A percentile compares a stretch with the other conserved stretches of the same genome.
Conservation (phyloP, 2,888 invertebrate species). For the Sclerodermus sp. region DNA sequence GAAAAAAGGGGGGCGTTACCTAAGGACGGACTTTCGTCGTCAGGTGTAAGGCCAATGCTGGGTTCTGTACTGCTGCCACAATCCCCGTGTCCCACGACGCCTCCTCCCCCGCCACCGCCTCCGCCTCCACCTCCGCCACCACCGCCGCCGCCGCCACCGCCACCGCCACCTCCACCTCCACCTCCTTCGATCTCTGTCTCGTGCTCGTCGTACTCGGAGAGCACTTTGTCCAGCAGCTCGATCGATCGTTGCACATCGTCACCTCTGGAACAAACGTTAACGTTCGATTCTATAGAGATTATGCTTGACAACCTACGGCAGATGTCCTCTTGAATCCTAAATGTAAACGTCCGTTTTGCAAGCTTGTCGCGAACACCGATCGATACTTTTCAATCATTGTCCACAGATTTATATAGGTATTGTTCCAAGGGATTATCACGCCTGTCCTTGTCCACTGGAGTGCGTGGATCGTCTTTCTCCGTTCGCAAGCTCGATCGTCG, state of each 20-base stretch:
- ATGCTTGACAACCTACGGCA: constrained; percentile 3
- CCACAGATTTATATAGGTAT: background rate
- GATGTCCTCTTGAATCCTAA: no score
- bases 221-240: constrained; percentile 84
- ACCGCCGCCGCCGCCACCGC: constrained; percentile 55
- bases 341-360: no score
- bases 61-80: constrained; percentile 58
- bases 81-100: constrained; percentile 49
- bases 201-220: constrained; percentile 87
- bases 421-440: no score
- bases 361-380: constrained; percentile 3
- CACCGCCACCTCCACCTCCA: constrained; percentile 61
- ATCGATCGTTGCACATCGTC: constrained; percentile 88
- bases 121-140: no score
- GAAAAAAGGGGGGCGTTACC: no score
- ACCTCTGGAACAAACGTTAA: constrained; percentile 65
- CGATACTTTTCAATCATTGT: background rate
- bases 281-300: constrained; percentile 50
- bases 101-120: constrained; percentile 27
- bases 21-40: constrained; percentile 75
- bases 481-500: no score
- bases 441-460: no score
- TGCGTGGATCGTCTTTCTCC: no score
- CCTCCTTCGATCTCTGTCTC: constrained; percentile 64
- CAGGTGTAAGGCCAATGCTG: constrained; percentile 62